Evolutionary conservation across 2,113 vertebrate genomes (phyloP), one percentile per base, ranked within the genome.

Genomic region (Perca schrenkii): DNA sequence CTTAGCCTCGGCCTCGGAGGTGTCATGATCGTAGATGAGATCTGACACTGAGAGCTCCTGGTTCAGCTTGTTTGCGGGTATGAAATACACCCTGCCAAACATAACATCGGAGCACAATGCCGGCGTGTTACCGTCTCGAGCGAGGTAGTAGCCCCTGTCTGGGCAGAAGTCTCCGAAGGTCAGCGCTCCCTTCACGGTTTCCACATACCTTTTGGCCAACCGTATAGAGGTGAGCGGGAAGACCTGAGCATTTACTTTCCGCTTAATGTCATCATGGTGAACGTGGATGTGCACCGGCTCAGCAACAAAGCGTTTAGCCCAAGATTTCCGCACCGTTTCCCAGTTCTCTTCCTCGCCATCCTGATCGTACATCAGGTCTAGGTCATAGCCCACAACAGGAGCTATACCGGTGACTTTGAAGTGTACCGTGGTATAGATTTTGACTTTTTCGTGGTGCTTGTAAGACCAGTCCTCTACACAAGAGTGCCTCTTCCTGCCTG

Each of bases 71-170:
- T 22, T 8, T 6, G 1, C 5, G 0, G 63, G 64, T 0, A 82
- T 2, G 4, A 82, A 80, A 25, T 76, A 82, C 22, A 75, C 4
- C 15, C 80, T 13, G 1, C 72, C 80, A 1, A 75, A 82, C 80
- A 76, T 82, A 2, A 76, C 49, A 1, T 56, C 71, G 0, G 4
- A 61, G n/a, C 72, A 82, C 4, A 82, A 16, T 1, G 80, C 80
- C 0, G 80, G 73, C 1, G 80, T 82, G 50, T 76, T 82, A 0
- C 80, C 58, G 0, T 81, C 70, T 2, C 62, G 25, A 6, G 65
- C 14, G 0, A 57, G 0, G 25, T 82, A 82, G 57, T 56, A 72
- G 6, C 78, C 61, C 0, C 0, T 19, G 22, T 73, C 57, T 1
- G 52, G 49, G 3, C 72, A 82, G 1, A 82, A 75, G 3, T 82